Conservation (phyloP, 2,797 vertebrate genomes). For the Cyprinella venusta region DNA sequence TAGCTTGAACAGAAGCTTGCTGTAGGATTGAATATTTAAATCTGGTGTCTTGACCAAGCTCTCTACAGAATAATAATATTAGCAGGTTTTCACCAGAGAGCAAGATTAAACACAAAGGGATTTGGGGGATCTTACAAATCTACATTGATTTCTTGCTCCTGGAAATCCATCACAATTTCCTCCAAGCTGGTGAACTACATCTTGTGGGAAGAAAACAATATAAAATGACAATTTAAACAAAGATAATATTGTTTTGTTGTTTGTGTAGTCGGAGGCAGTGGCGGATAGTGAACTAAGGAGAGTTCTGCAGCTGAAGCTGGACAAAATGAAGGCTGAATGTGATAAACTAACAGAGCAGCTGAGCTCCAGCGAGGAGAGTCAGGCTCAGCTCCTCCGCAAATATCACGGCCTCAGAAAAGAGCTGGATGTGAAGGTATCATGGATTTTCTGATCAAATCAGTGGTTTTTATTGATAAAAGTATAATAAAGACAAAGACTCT, state of each 20-base stretch:
- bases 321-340: conserved; percentile 89
- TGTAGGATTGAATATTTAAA: conserved; percentile 1
- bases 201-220: neutral
- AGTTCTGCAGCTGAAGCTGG: conserved; percentile 82
- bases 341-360: conserved; percentile 86
- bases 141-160: neutral
- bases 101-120: neutral
- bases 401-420: conserved; percentile 84
- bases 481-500: neutral
- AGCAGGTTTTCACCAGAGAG: conserved; percentile 6
- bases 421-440: conserved; percentile 81
- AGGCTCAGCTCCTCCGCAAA: conserved; percentile 79
- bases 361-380: conserved; percentile 78
- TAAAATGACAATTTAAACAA: neutral
- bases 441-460: neutral
- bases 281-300: conserved; percentile 82
- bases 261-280: conserved; percentile 78
- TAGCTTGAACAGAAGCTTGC: neutral
- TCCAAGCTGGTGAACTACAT: neutral
- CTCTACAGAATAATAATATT: neutral
- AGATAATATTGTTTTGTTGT: conserved; percentile 42
- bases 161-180: neutral
- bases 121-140: neutral
- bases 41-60: neutral
- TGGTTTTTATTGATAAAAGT: neutral